These are phyloP conservation scores for Eclectus roratus DNA, from an alignment of 2,113 vertebrate species.

Conservation along the genomic window DNA sequence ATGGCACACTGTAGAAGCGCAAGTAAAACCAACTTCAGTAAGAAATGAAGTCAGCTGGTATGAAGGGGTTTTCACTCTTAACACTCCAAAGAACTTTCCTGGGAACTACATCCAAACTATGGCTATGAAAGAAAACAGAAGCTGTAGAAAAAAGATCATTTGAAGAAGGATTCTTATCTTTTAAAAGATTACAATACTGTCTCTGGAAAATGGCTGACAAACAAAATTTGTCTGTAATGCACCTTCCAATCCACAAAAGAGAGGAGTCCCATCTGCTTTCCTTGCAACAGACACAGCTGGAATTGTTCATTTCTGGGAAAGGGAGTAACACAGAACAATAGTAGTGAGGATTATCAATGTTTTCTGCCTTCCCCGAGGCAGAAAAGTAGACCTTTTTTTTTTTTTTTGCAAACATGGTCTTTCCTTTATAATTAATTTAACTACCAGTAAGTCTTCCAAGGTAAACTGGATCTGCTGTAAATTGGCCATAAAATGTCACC, in stretches of 20 bases:
- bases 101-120: neutral
- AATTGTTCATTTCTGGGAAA: neutral
- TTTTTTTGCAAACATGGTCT: neutral
- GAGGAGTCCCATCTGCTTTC: neutral
- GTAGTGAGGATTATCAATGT: neutral
- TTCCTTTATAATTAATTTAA: neutral
- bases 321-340: rapidly evolving
- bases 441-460: neutral
- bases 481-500: neutral
- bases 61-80: neutral
- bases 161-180: neutral
- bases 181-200: neutral
- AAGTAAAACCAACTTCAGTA: neutral
- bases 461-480: neutral
- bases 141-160: neutral
- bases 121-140: neutral
- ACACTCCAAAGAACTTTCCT: neutral
- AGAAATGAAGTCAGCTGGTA: neutral
- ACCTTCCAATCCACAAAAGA: neutral
- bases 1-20: neutral
- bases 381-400: neutral
- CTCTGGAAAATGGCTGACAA: neutral
- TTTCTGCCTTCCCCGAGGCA: neutral
- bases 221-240: neutral
- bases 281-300: neutral